These are phyloP conservation scores for Helicoverpa zea DNA, from an alignment of 1,140 invertebrate genomes.

Conservation along the genomic window DNA sequence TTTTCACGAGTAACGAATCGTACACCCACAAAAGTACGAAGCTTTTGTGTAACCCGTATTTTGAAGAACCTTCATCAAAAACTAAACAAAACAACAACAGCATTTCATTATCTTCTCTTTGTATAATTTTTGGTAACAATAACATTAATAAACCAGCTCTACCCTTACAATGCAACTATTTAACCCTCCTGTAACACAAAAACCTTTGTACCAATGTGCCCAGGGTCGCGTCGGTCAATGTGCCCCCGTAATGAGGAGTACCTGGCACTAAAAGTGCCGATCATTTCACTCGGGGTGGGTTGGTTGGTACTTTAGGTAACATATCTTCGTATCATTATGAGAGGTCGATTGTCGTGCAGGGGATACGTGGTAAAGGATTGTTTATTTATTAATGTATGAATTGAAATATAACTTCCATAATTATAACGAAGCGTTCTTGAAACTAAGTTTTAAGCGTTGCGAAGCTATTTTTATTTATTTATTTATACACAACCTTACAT, in stretches of 20 bases:
- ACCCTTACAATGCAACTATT: constrained; percentile 8
- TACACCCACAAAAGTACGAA: neutral
- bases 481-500: no score
- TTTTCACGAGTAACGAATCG: no score
- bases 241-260: neutral
- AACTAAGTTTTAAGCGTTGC: no score
- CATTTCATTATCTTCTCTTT: neutral
- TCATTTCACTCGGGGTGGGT: neutral
- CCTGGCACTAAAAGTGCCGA: constrained; percentile 4
- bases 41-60: neutral
- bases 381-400: no score
- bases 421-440: no score
- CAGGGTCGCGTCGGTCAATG: neutral
- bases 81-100: neutral
- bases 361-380: neutral
- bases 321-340: neutral
- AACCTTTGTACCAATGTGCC: neutral
- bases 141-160: neutral
- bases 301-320: neutral
- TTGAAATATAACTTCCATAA: no score
- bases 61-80: no score
- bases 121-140: neutral
- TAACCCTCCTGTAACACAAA: neutral
- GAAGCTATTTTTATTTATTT: no score
- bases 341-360: neutral